Evolutionary conservation across 1,140 invertebrate genomes (phyloP), one percentile per base, ranked within the genome.

Genomic region (Andricus grossulariae): DNA sequence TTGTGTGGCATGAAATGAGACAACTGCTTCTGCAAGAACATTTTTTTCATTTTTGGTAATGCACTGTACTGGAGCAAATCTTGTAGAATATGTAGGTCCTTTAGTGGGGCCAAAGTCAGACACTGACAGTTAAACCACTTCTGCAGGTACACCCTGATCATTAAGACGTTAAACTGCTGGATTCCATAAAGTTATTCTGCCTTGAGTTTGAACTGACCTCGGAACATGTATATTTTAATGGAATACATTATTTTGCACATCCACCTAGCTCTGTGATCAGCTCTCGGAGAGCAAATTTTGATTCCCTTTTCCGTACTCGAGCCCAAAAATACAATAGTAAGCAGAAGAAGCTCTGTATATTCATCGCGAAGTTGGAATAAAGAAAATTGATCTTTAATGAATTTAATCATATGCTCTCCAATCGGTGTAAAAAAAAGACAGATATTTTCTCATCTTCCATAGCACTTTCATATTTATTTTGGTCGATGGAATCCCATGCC

Each of bases 321-420:
- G 50, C 85, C 87, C 18, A 92, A 81, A 84, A 91, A 91, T 25
- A 91, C 87, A 21, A 90, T 72, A 39, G 32, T 82, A n/a, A 91
- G 76, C 80, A 88, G 84, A 19, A 91, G 76, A 15, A 91, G 70
- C 86, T 90, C 87, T 12, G 80, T 76, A 73, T 91, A 90, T 74
- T 91, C 86, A 79, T 85, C 84, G 52, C 84, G 16, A 10, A 11
- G 7, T 25, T 2, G 25, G 25, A 25, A 25, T 25, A 3, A 1
- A 25, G 25, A 25, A 25, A 3, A 25, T 25, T 25, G 25, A 25
- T 25, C 25, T 25, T 25, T 25, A 25, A 25, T 25, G 25, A 25
- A 25, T 3, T 25, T 25, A 3, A 25, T 1, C 25, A 25, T 2
- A 25, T 25, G 1, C 3, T 1, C 1, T 25, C 25, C 1, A 25